A percentile compares a stretch with the other conserved stretches of the same genome.
phyloP scores from a whole-genome alignment of 2,797 vertebrate species.

The Champsocephalus esox region DNA sequence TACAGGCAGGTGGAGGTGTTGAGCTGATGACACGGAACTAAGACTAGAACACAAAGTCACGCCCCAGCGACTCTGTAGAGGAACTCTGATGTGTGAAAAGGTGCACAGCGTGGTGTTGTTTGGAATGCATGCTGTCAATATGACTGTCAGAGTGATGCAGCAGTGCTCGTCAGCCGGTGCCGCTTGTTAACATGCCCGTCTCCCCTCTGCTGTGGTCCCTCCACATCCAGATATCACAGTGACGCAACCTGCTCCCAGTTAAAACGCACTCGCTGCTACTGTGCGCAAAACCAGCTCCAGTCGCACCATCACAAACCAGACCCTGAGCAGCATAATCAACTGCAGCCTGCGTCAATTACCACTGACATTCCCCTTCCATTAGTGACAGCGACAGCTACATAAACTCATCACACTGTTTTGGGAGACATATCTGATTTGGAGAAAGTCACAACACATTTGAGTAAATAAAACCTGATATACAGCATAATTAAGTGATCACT shows the following conservation, averaged over 20 bases:
- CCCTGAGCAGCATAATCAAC: constrained; percentile 60
- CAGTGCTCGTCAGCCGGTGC: background rate
- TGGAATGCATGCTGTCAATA: background rate
- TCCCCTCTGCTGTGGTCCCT: constrained; percentile 63
- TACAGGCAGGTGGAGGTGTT: constrained; percentile 69
- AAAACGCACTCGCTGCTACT: constrained; percentile 67
- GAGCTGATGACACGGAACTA: constrained; percentile 35
- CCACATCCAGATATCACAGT: constrained; percentile 43
- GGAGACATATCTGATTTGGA: constrained; percentile 39
- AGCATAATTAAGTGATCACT: constrained; percentile 14
- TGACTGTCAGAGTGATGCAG: constrained; percentile 10
- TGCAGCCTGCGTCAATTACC: constrained; percentile 65
- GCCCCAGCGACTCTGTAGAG: background rate
- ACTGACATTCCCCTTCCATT: constrained; percentile 44
- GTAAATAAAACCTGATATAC: constrained; percentile 40
- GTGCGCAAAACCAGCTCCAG: constrained; percentile 62
- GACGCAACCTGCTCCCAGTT: constrained; percentile 76
- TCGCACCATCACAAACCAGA: constrained; percentile 60
- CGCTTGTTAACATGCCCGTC: constrained; percentile 55
- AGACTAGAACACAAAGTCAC: background rate
- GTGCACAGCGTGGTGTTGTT: background rate
- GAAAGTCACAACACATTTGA: constrained; percentile 28
- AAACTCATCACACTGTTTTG: background rate
- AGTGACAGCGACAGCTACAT: constrained; percentile 42
- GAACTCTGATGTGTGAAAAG: background rate